Evolutionary conservation across 2,797 vertebrate species (phyloP).

Genomic region (Dicrostonyx torquatus): DNA sequence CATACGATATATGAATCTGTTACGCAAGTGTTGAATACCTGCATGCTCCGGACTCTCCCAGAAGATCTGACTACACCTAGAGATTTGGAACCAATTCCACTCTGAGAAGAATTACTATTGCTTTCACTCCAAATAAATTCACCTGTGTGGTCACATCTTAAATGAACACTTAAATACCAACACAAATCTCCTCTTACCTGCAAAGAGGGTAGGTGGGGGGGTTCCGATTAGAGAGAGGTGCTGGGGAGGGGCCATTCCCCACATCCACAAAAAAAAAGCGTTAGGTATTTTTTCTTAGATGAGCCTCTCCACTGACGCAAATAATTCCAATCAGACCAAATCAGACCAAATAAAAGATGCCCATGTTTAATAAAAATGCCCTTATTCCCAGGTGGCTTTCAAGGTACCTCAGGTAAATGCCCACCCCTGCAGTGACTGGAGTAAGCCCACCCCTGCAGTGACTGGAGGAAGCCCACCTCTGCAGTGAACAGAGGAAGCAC

Average conservation of each 20-base stretch:
- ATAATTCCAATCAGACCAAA: no score
- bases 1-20: neutral
- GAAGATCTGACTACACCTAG: neutral
- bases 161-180: neutral
- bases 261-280: neutral
- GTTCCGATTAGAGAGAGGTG: neutral
- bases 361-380: no score
- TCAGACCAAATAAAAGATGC: no score
- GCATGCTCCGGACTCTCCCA: neutral
- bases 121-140: neutral
- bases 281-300: no score
- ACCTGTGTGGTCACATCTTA: neutral
- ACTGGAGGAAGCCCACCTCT: no score
- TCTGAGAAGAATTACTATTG: neutral
- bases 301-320: no score
- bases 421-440: neutral
- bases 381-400: neutral
- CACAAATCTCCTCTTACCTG: neutral
- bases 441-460: no score
- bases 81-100: conserved; percentile 9
- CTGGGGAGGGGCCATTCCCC: neutral
- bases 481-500: no score
- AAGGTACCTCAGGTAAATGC: neutral
- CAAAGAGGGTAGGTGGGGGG: neutral
- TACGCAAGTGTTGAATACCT: neutral